Evolutionary conservation across 2,888 invertebrate species (phyloP).

Genomic region (Clitarchus hookeri): DNA sequence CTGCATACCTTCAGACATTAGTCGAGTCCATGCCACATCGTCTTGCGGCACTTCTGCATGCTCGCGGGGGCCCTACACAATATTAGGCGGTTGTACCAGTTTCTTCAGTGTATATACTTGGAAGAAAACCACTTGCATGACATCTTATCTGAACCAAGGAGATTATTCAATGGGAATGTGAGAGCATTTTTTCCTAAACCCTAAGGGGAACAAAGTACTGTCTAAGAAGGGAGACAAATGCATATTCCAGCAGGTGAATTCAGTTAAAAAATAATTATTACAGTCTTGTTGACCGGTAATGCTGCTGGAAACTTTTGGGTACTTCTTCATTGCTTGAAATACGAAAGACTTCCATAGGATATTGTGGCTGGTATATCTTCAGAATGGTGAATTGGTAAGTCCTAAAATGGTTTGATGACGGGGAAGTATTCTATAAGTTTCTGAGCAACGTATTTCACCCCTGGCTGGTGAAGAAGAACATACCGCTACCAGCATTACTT

Average conservation of each 20-base stretch:
- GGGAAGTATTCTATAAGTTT: slow-evolving; percentile 42
- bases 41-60: too few species aligned
- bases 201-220: slow-evolving; percentile 46
- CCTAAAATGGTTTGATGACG: slow-evolving; percentile 44
- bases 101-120: too few species aligned
- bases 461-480: slow-evolving; percentile 41
- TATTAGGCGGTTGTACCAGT: too few species aligned
- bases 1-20: too few species aligned
- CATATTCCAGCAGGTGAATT: slow-evolving; percentile 31
- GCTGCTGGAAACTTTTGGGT: too few species aligned
- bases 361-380: slow-evolving; percentile 32
- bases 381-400: slow-evolving; percentile 42
- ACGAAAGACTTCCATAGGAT: neutral
- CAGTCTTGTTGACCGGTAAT: too few species aligned
- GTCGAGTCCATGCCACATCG: too few species aligned
- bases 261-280: neutral
- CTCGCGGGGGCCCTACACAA: too few species aligned
- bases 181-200: too few species aligned
- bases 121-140: too few species aligned
- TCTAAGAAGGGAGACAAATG: slow-evolving; percentile 45
- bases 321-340: slow-evolving; percentile 35
- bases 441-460: slow-evolving; percentile 43
- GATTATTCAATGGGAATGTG: too few species aligned
- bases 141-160: too few species aligned
- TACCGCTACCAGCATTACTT: slow-evolving; percentile 46